Evolutionary conservation across 2,888 invertebrate genomes (phyloP), one percentile per base, ranked within the genome.

Genomic region (Caenorhabditis wallacei): DNA sequence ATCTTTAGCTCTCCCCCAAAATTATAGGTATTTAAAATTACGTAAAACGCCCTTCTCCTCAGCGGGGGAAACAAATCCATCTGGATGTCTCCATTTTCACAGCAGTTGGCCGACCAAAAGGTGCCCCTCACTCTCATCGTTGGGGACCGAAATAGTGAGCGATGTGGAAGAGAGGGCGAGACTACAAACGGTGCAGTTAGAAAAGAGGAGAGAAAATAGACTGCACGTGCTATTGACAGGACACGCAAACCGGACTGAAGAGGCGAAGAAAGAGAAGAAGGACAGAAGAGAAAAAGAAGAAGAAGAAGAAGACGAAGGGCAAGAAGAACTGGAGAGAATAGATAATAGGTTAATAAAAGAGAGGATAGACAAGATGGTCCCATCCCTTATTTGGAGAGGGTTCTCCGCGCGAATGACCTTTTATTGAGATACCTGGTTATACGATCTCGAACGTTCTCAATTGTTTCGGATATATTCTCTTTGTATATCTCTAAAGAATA

Each of bases 181-280:
- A 56, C 7, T 24, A 18, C 43, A 57, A 16, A 20, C 43, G 30
- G 30, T 30, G 30, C 8, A 46, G 43, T 24, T 5, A 1, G 43
- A 53, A 43, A 56, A 56, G 64, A 22, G 51, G 57, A 76, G 69
- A 78, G 69, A 69, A 70, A 61, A 76, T 69, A 76, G 76, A 69
- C 69, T 69, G 78, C 78, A 78, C 78, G 78, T 78, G 78, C 69
- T 78, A 46, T 78, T 68, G 66, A 68, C 66, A 76, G 54, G 76
- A 66, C 68, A 53, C 43, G 43, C 63, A 64, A 78, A 78, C 78
- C 69, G 63, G 69, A 48, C 57, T 66, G 63, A 30, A 54, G 48
- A 64, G 13, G 35, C 46, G 37, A 37, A 63, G 40, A 37, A 51
- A 53, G 43, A 11, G 51, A 22, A 24, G n/a, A 53, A 20, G 57